Conservation (phyloP, 2,797 vertebrate species). For the Acanthiza pusilla region DNA sequence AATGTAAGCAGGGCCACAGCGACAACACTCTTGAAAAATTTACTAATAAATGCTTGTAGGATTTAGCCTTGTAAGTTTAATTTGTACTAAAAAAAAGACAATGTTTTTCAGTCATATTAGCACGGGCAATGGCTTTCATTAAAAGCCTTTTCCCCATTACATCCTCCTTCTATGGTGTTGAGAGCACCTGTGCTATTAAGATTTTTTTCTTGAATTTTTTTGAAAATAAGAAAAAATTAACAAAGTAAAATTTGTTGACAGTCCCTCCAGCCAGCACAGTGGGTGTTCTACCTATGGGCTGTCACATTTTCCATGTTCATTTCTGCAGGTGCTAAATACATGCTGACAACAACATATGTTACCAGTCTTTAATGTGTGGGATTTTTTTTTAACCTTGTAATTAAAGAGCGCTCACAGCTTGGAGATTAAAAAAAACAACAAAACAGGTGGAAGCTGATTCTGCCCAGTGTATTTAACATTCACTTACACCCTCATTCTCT, state of each 20-base stretch:
- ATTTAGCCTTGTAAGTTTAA: not conserved
- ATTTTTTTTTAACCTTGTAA: slow-evolving; percentile 66
- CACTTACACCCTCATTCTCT: not conserved
- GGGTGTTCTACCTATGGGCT: slow-evolving; percentile 71
- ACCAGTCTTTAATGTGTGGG: slow-evolving; percentile 70
- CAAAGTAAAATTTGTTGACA: slow-evolving; percentile 79
- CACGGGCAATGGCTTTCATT: not conserved
- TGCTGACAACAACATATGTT: slow-evolving; percentile 83
- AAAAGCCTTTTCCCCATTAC: slow-evolving; percentile 26
- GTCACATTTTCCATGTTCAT: slow-evolving; percentile 73
- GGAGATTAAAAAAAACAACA: slow-evolving; percentile 41
- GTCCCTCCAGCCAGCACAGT: slow-evolving; percentile 53
- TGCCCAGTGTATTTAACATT: slow-evolving; percentile 37
- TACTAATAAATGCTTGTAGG: not conserved
- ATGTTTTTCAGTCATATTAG: not conserved
- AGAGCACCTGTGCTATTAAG: slow-evolving; percentile 64
- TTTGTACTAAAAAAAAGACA: not conserved
- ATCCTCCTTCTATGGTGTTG: slow-evolving; percentile 10
- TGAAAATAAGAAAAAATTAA: slow-evolving; percentile 77
- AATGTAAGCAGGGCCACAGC: not conserved
- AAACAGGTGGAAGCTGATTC: slow-evolving; percentile 71
- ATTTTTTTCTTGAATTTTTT: slow-evolving; percentile 44
- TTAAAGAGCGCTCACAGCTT: slow-evolving; percentile 73
- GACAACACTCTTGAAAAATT: not conserved
- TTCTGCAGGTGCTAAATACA: slow-evolving; percentile 83